Base-by-base conservation (phyloP, 2,113 vertebrate genomes). In the Chionis minor region DNA sequence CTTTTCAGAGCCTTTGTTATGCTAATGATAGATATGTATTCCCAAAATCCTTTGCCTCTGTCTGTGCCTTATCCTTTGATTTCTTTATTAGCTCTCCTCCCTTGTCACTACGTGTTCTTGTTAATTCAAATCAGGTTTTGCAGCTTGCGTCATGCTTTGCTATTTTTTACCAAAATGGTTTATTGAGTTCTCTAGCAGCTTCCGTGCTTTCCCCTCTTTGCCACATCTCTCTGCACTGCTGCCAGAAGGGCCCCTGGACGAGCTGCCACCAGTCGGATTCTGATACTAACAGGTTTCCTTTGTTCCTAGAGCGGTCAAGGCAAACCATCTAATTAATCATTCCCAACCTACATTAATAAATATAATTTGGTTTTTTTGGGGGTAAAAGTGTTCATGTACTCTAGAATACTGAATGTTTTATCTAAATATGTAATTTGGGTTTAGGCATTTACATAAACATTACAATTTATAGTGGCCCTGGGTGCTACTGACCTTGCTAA, bases 41-140 rank as follows among this genome's bases (percentile, higher is more conserved):
- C 81, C 83, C 14, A 2, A 92, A 96, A 86, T 81, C 55, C 22
- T 0, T 83, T 92, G 23, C 14, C 1, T 78, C 83, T 86, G 51
- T 78, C 83, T 89, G 1, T 81, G 59, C 47, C 55, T 88, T 88
- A 77, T 52, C 13, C 44, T 94, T 96, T 92, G 86, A 91, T 96
- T 96, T 96, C 89, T 94, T 59, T 91, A 94, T 96, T 94, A 95
- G 51, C 72, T 89, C 59, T 95, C 33, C 35, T 95, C n/a, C 77
- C 65, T 67, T 91, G 69, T 71, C 89, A 71, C 69, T 94, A 4
- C 3, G 1, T 33, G 18, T 86, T 91, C 81, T 74, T 86, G 15
- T 78, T 84, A 92, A 86, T 92, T 94, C 86, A 78, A 77, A 67
- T 81, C 83, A 81, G 65, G 73, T 92, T 92, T 94, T 86, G 33